phyloP scores from a whole-genome alignment of 2,888 invertebrate genomes.

The Polymixis lichenea region DNA sequence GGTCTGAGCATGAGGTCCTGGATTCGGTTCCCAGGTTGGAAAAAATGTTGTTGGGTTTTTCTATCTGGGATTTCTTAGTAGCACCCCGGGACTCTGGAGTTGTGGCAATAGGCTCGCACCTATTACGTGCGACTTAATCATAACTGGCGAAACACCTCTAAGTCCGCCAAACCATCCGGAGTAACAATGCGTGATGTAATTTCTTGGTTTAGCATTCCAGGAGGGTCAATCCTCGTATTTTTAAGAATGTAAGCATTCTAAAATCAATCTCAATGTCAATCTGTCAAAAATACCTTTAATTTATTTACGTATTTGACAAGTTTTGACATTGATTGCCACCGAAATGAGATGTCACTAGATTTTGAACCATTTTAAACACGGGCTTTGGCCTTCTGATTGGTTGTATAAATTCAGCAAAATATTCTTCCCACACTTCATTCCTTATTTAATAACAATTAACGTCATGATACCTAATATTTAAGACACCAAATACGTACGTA shows the following conservation, averaged over 20 bases:
- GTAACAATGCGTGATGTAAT: too few relatives aligned
- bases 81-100: too few relatives aligned
- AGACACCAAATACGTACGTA: conserved; percentile 20
- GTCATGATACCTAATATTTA: background rate
- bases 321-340: too few relatives aligned
- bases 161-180: too few relatives aligned
- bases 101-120: too few relatives aligned
- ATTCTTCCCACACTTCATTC: conserved; percentile 7
- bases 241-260: background rate
- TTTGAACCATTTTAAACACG: background rate
- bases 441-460: conserved; percentile 34
- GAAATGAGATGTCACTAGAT: background rate
- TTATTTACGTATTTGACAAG: background rate
- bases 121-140: too few relatives aligned
- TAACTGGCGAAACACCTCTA: too few relatives aligned
- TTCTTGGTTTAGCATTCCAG: too few relatives aligned
- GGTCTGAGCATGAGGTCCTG: too few relatives aligned
- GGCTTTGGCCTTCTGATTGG: background rate
- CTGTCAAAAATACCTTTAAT: background rate
- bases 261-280: background rate
- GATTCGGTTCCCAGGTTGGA: too few relatives aligned
- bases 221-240: background rate
- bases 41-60: too few relatives aligned
- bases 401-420: background rate
- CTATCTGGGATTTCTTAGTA: too few relatives aligned